Evolutionary conservation across 1,140 invertebrate species (phyloP), one percentile per base, ranked within the genome.

Genomic region (Pteromalus puparum): DNA sequence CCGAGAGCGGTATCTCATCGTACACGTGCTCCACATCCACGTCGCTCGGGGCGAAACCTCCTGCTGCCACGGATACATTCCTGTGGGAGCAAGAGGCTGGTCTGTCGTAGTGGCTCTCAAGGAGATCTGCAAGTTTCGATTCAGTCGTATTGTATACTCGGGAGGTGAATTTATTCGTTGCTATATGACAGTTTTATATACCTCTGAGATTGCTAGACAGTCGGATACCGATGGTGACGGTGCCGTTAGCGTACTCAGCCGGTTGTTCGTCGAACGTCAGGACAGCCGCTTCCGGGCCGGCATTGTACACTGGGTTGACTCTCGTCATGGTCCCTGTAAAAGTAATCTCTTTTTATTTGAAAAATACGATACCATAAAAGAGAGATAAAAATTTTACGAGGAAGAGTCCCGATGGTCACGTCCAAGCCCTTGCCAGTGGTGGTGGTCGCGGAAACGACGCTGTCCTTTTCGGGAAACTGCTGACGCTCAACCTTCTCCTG

Each of bases 41-140:
- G 10, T 91, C 90, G 38, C 77, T 77, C 24, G 86, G 84, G 42
- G 24, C 42, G 7, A 48, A 18, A 21, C n/a, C 24, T 2, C 46
- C 34, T 26, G 67, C 4, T 5, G 34, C 6, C 12, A 53, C 38
- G 1, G 28, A 18, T 73, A 34, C 34, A 18, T 65, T 85, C 21
- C 86, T 87, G 30, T 87, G 87, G 82, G 86, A 89, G 48, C 87
- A 90, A 48, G 86, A 82, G 1, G 92, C 90, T 28, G 92, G 92
- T 34, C 89, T 89, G 53, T 93, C 92, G 85, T 93, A 93, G 61
- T 93, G 91, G 67, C 90, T 89, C 73, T 93, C 91, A 82, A 92
- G 81, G 26, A 93, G 86, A 88, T 91, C 92, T 93, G 78, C 7
- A 85, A 85, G 2, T 78, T 34, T 34, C 3, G 30, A 34, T 34